Percentiles rank a stretch among this genome's conserved stretches.
Evolutionary conservation across 2,797 vertebrate species (phyloP).

Genomic region (Florisuga fusca): DNA sequence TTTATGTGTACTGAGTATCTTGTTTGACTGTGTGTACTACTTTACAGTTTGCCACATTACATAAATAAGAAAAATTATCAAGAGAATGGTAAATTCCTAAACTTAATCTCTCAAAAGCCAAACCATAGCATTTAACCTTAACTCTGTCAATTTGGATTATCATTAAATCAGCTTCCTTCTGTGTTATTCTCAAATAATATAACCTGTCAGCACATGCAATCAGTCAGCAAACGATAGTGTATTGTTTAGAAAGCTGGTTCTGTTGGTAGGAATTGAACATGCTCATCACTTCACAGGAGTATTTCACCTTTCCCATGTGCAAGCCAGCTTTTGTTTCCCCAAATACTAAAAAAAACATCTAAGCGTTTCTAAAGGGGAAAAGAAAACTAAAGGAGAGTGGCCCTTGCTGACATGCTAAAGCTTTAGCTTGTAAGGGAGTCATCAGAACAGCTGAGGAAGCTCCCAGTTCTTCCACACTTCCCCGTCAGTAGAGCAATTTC

Average conservation of each 20-base stretch:
- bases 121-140: constrained; percentile 33
- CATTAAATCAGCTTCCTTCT: constrained; percentile 33
- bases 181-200: constrained; percentile 19
- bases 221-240: constrained; percentile 5
- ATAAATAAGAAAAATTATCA: background rate
- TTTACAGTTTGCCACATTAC: background rate
- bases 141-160: constrained; percentile 8
- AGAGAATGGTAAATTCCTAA: background rate
- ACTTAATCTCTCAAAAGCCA: constrained; percentile 2
- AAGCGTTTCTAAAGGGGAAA: background rate
- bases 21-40: background rate
- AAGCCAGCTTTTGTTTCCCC: background rate
- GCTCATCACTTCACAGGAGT: background rate
- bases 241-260: background rate
- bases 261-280: background rate
- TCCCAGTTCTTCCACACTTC: background rate
- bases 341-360: background rate
- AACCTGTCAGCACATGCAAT: constrained; percentile 2
- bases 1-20: background rate
- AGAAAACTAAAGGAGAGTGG: background rate
- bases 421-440: background rate
- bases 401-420: background rate
- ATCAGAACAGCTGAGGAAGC: background rate
- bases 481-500: background rate
- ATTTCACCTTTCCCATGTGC: background rate